Evolutionary conservation across 2,888 invertebrate genomes (phyloP), one percentile per base, ranked within the genome.

Genomic region (Petrophora chlorosata): DNA sequence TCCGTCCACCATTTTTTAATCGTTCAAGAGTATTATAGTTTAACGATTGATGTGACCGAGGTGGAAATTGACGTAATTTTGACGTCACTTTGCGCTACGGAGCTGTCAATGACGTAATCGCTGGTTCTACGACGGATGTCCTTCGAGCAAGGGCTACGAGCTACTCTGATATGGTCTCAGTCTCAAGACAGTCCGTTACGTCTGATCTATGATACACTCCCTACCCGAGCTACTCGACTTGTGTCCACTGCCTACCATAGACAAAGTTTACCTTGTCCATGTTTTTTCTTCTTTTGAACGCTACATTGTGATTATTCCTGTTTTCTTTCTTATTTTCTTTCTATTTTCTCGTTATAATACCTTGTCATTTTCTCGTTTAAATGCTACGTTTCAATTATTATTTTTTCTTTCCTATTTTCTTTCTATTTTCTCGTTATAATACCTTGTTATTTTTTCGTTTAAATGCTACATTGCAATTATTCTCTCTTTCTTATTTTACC

Each of bases 121-220:
- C 88, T 88, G 77, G 76, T 87, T 86, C 88, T 88, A 85, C 85
- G 82, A 83, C 79, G 88, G 83, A 84, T 76, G 61, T 73, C 79
- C 73, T 77, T 74, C 76, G 70, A 79, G 73, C 72, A 67, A 62
- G 65, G 66, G 64, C 75, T 81, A 82, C 81, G 78, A 79, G 77
- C 85, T 85, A 87, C 80, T 77, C 78, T 88, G 89, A 88, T 90
- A 90, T 89, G 89, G 88, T 79, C 86, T 89, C 89, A 89, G 89
- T 88, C 89, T 90, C 89, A 87, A 88, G 88, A 90, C 85, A 85
- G 80, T 85, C 83, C 86, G 75, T 74, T 48, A 80, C 85, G 79
- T 80, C 86, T 84, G 85, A 74, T 76, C 85, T 86, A 86, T 84
- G 78, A 82, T 87, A 86, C 87, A 82, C 80, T 83, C 80, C 83